A percentile compares a stretch with the other conserved stretches of the same genome.
These are phyloP conservation scores for Aproaerema taeniolella DNA, from an alignment of 2,888 invertebrate species.

Conservation along the genomic window DNA sequence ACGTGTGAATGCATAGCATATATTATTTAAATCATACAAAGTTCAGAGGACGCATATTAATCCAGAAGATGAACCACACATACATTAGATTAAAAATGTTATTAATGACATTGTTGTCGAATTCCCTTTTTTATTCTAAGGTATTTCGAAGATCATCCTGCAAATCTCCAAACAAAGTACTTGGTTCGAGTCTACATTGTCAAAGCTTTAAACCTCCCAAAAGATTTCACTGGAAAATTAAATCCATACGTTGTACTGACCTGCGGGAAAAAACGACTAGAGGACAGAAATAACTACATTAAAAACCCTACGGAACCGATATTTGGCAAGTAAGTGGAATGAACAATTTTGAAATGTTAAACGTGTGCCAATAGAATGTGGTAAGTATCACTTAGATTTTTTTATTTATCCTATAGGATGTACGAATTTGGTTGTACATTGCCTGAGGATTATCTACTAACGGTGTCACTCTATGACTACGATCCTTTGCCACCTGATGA, in stretches of 20 bases:
- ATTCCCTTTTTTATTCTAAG: no score
- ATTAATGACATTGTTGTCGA: no score
- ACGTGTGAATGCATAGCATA: no score
- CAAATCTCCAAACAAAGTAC: slow-evolving; percentile 78
- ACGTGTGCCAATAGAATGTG: no score
- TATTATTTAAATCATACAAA: no score
- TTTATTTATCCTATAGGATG: slow-evolving; percentile 77
- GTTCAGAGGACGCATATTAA: no score
- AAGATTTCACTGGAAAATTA: slow-evolving; percentile 82
- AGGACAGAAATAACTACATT: slow-evolving; percentile 83
- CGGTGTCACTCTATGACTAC: slow-evolving; percentile 86
- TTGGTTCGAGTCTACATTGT: slow-evolving; percentile 87
- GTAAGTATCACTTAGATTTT: no score
- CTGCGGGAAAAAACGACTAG: slow-evolving; percentile 78
- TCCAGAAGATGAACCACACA: no score
- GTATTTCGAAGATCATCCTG: slow-evolving; percentile 79
- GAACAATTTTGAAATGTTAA: neutral
- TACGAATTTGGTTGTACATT: slow-evolving; percentile 85
- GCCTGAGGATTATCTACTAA: slow-evolving; percentile 85
- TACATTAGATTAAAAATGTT: no score
- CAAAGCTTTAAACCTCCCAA: slow-evolving; percentile 83
- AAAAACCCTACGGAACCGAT: slow-evolving; percentile 87
- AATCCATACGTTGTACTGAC: slow-evolving; percentile 87
- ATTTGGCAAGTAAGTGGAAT: slow-evolving; percentile 82
- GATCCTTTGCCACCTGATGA: slow-evolving; percentile 83